Base-by-base conservation (phyloP, 2,797 vertebrate genomes). In the Enteromius radiatus region DNA sequence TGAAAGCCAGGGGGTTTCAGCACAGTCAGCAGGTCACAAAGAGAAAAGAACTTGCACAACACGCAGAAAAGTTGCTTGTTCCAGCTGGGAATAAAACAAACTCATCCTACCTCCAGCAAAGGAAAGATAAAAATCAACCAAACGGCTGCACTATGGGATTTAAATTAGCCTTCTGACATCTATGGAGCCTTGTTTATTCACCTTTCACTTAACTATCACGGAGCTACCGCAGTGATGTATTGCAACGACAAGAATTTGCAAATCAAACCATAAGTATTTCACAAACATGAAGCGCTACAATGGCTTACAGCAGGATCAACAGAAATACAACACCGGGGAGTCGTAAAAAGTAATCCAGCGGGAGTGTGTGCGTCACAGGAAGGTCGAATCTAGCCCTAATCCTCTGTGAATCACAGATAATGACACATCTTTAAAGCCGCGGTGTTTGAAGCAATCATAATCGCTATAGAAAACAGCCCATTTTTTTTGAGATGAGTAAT, bases 351-450 rank as follows among this genome's bases (percentile, higher is more conserved):
- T 45, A 17, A 71, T 83, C 78, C 80, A 75, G 77, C 41, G 47
- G 28, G 21, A 73, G 67, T 6, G 61, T 79, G 82, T 84, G 82
- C 70, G 69, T 67, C 82, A 83, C 80, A 83, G 33, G 71, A 4
- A 14, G 56, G 68, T 67, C 77, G 76, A 82, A 56, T 78, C 82
- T 86, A 83, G 82, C 65, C 69, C 79, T 84, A 85, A 85, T 87
- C 83, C 84, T 82, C 81, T 33, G 81, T 84, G 83, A 88, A 88
- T 88, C 87, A 81, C 61, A 77, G 82, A 89, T 89, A 89, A 90
- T 89, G 77, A 86, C 83, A 89, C 88, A 63, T 84, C 84, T 88
- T 86, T 86, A 87, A 83, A 81, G 78, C 82, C 76, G 49, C 36
- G 14, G 59, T 81, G 75, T 88, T 84, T 86, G 83, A 88, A 88